Conservation (phyloP, 1,140 invertebrate genomes). For the Lucilia cuprina region DNA sequence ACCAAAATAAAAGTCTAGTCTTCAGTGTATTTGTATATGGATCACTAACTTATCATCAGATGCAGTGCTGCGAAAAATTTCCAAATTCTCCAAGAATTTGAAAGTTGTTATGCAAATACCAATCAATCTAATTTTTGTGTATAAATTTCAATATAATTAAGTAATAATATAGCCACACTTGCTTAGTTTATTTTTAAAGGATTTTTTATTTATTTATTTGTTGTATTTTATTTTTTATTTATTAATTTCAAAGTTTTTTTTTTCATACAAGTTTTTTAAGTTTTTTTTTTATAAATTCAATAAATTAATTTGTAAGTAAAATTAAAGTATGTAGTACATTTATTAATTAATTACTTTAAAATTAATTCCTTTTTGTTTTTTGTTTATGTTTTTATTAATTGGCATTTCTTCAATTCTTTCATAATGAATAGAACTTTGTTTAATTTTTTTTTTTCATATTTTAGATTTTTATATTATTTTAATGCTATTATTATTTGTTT, state of each 20-base stretch:
- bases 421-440: constrained; percentile 6
- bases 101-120: too few species aligned
- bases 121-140: too few species aligned
- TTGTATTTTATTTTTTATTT: background rate
- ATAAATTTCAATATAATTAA: background rate
- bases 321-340: background rate
- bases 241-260: background rate
- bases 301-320: constrained; percentile 17
- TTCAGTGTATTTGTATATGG: too few species aligned
- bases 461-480: constrained; percentile 26
- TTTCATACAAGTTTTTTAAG: background rate
- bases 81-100: too few species aligned
- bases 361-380: constrained; percentile 12
- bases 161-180: background rate
- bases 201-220: background rate
- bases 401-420: background rate
- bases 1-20: too few species aligned
- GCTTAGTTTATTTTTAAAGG: background rate
- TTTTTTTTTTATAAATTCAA: background rate
- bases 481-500: constrained; percentile 29
- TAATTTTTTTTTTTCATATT: constrained; percentile 21
- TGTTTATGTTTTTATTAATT: constrained; percentile 16
- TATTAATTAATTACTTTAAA: background rate
- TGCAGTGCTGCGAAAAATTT: too few species aligned
- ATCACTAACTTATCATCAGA: too few species aligned